A percentile compares a stretch with the other conserved stretches of the same genome.
Evolutionary conservation across 2,113 vertebrate genomes (phyloP).

Genomic region (Oryzias javanicus): DNA sequence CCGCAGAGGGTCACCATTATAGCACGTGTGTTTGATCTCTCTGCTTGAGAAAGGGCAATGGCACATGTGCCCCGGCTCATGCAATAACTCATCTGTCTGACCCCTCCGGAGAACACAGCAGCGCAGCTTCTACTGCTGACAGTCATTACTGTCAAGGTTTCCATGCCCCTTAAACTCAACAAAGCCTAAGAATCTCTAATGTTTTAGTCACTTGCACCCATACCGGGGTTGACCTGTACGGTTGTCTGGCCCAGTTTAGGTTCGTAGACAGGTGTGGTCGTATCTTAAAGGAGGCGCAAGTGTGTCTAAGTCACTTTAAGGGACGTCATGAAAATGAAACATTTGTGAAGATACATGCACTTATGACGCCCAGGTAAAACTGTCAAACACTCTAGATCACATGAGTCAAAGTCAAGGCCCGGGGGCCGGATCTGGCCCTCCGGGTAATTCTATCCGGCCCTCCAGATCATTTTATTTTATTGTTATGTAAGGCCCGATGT

Average conservation of each 20-base stretch:
- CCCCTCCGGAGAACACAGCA: slow-evolving; percentile 6
- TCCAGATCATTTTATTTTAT: too few species aligned
- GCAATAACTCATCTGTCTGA: slow-evolving; percentile 35
- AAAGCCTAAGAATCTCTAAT: slow-evolving; percentile 19
- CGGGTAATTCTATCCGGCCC: too few species aligned
- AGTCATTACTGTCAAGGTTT: slow-evolving; percentile 35
- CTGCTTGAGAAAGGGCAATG: slow-evolving; percentile 4
- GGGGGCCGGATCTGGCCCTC: too few species aligned
- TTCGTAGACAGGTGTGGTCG: too few species aligned
- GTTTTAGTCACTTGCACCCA: background rate
- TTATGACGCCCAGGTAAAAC: too few species aligned
- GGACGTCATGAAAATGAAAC: slow-evolving; percentile 20
- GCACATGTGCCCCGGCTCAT: slow-evolving; percentile 1
- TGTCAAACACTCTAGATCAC: too few species aligned
- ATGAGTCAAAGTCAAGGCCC: too few species aligned
- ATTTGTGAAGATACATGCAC: too few species aligned
- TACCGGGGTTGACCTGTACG: background rate
- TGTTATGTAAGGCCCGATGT: too few species aligned
- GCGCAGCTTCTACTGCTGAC: slow-evolving; percentile 35
- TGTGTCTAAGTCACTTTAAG: too few species aligned
- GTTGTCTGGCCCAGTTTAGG: too few species aligned
- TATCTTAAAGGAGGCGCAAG: too few species aligned
- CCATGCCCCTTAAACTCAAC: slow-evolving; percentile 19
- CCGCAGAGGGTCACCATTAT: slow-evolving; percentile 33
- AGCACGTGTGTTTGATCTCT: slow-evolving; percentile 12